Evolutionary conservation across 2,888 invertebrate species (phyloP), one percentile per base, ranked within the genome.

Genomic region (Noctua comes): DNA sequence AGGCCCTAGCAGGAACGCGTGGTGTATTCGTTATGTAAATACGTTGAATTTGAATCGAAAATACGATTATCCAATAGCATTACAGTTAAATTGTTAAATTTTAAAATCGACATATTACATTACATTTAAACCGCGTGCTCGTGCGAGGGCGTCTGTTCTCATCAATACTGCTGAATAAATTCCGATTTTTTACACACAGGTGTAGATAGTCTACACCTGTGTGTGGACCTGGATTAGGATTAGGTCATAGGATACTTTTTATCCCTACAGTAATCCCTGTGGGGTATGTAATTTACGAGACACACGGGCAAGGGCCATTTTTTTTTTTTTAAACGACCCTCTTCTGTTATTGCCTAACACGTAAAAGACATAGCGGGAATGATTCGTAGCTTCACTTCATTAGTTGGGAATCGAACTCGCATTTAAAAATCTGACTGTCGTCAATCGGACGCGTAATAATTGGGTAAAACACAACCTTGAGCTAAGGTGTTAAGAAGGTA

Each of bases 391-490:
- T 4, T n/a, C 54, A 54, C 24, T 24, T 54, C 54, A 54, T 24
- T 21, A 54, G 8, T 24, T 3, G 11, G n/a, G 11, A 11, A n/a
- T 54, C 24, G 54, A 54, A 24, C 54, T n/a, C 54, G 11, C 54
- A 54, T 24, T 54, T 54, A 4, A 51, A 51, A 57, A 59, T 40
- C 16, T 43, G 27, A n/a, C 43, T 5, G 13, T 31, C n/a, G 16
- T 24, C 40, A 40, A 73, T 51, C 40, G 18, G 16, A 21, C 71
- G 10, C 36, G 2, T 51, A 36, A 16, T 18, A 18, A 18, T 16
- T 46, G 16, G 2, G 24, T 76, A 40, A 51, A 48, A 31, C 31
- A 43, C 6, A 59, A 16, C 40, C 79, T 70, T 68, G 68, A 62
- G 27, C n/a, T n/a, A 46, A 21, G 43, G n/a, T 51, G 21, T n/a